Base-by-base conservation (phyloP, 2,888 invertebrate species). In the Penaeus monodon region DNA sequence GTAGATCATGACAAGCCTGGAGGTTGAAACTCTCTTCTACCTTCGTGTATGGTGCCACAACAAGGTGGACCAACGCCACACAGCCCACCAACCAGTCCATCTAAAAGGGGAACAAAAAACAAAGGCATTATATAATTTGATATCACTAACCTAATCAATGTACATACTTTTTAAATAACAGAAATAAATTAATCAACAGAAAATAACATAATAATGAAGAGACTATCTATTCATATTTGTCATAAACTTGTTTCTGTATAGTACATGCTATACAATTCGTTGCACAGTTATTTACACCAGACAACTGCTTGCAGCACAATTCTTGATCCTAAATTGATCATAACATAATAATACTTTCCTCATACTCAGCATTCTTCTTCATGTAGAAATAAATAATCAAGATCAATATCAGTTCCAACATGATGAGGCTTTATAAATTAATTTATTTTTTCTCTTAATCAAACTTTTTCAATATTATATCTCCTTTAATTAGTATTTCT, bases 21-120 rank as follows among this genome's bases (percentile, higher is more conserved):
- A 99, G 94, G 93, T 99, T 99, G 93, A 99, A 99, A 93, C 99
- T 99, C 94, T 99, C 99, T 93, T 99, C 99, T 81, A 99, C 99
- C 95, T 99, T 99, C 8, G 98, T 99, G 92, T 96, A 99, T 83
- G 99, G 99, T 92, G 98, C 98, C 91, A 96, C 94, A 90, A 97
- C 92, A 88, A 98, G 93, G 92, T 97, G 97, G 91, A 96, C 94
- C 91, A 91, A 57, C 74, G 91, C 90, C 44, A 91, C 90, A 68
- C 85, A 78, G 63, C 66, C 81, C 22, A 90, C 57, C n/a, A 87
- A 29, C 83, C 82, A 85, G 79, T 87, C 89, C 84, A 85, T 85
- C 82, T 84, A 76, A 33, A 76, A 49, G 22, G 8, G 29, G 8
- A 73, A 6, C 38, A 38, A 29, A 27, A 27, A 57, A 27, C 8